Base-by-base conservation (phyloP, 2,797 vertebrate species). In the Rhinatrema bivittatum region DNA sequence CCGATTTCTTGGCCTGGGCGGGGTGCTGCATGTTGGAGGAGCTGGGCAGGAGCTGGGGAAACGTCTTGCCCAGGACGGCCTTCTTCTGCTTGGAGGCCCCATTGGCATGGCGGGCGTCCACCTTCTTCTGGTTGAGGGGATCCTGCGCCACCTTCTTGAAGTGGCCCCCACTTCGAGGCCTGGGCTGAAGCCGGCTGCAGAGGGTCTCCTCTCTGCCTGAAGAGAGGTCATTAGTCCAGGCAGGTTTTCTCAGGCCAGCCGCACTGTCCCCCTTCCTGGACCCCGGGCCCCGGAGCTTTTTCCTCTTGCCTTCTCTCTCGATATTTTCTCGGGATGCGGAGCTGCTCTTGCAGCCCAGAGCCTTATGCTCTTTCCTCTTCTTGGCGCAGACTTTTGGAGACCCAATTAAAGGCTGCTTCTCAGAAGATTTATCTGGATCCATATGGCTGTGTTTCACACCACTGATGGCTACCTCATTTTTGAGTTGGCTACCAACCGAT, bases 311-410 rank as follows among this genome's bases (percentile, higher is more conserved):
- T 0, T 88, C 84, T 8, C 81, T 65, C 4, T 76, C 78, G 12
- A 86, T 50, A 66, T 90, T 94, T 65, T 96, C 93, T n/a, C 85
- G 75, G 33, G 91, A 88, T 35, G 74, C 79, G 0, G 82, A 65
- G 33, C 70, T 82, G 36, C 75, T 61, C 36, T 79, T 84, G 41
- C 80, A 57, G 43, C 65, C 69, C 20, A 68, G 36, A 16, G 71
- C 60, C 42, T 86, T 91, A 17, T 75, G 54, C 7, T 93, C 91
- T 76, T 88, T 93, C 46, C 82, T 77, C 25, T 84, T 94, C 64
- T 86, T 93, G 46, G 86, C 72, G 29, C 54, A 62, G 22, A 65
- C 70, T 44, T 78, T 91, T 29, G 55, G 2, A 3, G 36, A 31
- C 11, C 19, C 20, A 5, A 17, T 46, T n/a, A 17, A 12, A 1